Conservation (phyloP, 2,888 invertebrate species). For the Archips xylosteana region DNA sequence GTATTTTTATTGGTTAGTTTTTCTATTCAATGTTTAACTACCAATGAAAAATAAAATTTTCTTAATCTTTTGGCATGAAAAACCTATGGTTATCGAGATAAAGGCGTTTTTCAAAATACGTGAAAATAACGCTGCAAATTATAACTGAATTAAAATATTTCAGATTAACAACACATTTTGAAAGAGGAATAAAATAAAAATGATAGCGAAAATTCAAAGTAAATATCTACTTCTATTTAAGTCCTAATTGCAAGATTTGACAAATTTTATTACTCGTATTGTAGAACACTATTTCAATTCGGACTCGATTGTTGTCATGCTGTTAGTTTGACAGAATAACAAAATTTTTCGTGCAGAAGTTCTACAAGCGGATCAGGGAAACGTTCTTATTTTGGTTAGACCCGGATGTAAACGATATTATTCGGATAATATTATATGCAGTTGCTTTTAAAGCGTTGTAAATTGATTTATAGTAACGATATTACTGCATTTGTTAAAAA, state of each 20-base stretch:
- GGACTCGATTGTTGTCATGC: neutral
- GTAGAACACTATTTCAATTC: neutral
- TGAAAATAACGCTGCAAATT: neutral
- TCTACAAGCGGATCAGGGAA: neutral
- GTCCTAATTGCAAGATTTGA: constrained; percentile 5
- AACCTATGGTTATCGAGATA: neutral
- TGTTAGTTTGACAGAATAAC: constrained; percentile 18
- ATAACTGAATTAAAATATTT: neutral
- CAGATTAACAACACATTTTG: no score
- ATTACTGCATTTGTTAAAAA: constrained; percentile 37
- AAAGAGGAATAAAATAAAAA: no score
- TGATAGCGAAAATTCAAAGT: neutral
- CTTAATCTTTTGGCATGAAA: neutral
- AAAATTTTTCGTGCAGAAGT: constrained; percentile 1
- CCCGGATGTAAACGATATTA: neutral
- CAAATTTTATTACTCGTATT: neutral
- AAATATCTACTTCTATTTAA: neutral
- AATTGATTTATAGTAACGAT: constrained; percentile 20
- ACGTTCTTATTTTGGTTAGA: neutral
- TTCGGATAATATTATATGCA: constrained; percentile 14
- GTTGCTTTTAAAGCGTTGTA: constrained; percentile 23
- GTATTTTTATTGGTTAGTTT: neutral
- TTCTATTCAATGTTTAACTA: neutral
- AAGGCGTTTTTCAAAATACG: neutral
- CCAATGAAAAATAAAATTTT: constrained; percentile 8